Evolutionary conservation across 2,888 invertebrate genomes (phyloP), one percentile per base, ranked within the genome.

Genomic region (Prosopocoilus inquinatus): DNA sequence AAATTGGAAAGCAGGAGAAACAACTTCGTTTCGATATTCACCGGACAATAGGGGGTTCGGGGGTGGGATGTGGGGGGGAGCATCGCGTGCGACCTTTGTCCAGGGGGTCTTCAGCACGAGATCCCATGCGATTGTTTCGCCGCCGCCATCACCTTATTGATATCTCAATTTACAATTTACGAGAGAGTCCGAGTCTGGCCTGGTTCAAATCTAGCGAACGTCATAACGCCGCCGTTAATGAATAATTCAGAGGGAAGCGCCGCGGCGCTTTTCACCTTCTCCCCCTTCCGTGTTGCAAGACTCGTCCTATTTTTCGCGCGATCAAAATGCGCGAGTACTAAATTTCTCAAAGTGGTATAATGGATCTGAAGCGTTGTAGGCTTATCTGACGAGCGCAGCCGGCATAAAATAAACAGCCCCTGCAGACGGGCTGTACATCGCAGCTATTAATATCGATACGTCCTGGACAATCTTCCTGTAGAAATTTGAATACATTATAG

Each of bases 311-410:
- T 68, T 68, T 68, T 68, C 68, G 62, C 62, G 62, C 64, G 63
- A 64, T 66, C 66, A 62, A 64, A 61, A 64, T 61, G 64, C 58
- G 58, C 57, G 57, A 64, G 64, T 64, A 65, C 64, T 67, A 67
- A 67, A 67, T 67, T 67, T 67, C 67, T 67, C 66, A 67, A 62
- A 66, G 66, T 53, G 58, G 63, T 64, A 65, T 67, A 67, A 67
- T 67, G 67, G 67, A 66, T 65, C 59, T 61, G 62, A 64, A 68
- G 65, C 67, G 66, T 60, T 66, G 67, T 65, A 64, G 62, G 65
- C 68, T 69, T 69, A 69, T 69, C 69, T 66, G 62, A 65, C 63
- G 66, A 66, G 63, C 65, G 64, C 69, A 69, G 67, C 67, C 68
- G 58, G 61, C 63, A 63, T 64, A 65, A 65, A 66, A 66, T 66